These are phyloP conservation scores for Megaceryle alcyon DNA, from an alignment of 2,797 vertebrate genomes.

Conservation along the genomic window DNA sequence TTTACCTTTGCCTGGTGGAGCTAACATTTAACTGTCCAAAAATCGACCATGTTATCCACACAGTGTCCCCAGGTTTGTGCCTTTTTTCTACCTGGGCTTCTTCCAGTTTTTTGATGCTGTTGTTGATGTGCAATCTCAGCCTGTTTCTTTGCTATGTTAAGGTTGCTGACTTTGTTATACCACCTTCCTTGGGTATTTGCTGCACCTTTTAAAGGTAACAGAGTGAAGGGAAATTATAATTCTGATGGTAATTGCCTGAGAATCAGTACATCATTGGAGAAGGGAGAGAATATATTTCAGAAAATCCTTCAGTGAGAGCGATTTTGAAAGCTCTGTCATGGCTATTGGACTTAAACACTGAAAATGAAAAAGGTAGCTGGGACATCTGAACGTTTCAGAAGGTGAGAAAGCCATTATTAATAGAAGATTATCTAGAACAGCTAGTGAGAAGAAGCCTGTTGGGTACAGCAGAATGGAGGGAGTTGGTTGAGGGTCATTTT, in stretches of 20 bases:
- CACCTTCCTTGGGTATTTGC: background rate
- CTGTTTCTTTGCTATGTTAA: background rate
- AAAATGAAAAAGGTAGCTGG: background rate
- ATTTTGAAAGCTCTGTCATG: background rate
- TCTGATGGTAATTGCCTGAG: background rate
- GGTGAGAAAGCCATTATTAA: background rate
- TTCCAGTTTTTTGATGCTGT: background rate
- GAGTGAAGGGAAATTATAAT: background rate
- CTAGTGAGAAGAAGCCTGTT: background rate
- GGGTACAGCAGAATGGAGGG: background rate
- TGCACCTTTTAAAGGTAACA: background rate
- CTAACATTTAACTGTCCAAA: background rate
- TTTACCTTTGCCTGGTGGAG: background rate
- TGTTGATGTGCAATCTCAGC: background rate
- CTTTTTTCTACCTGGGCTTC: background rate
- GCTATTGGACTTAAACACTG: background rate
- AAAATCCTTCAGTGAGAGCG: background rate
- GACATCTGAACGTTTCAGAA: background rate
- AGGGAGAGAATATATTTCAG: background rate
- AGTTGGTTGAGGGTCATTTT: background rate
- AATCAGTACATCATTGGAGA: background rate
- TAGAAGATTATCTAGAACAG: background rate
- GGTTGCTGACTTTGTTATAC: background rate
- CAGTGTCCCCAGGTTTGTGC: fast-evolving
- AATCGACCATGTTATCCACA: background rate